Evolutionary conservation across 2,113 vertebrate species (phyloP).

Genomic region (Lipotes vexillifer): DNA sequence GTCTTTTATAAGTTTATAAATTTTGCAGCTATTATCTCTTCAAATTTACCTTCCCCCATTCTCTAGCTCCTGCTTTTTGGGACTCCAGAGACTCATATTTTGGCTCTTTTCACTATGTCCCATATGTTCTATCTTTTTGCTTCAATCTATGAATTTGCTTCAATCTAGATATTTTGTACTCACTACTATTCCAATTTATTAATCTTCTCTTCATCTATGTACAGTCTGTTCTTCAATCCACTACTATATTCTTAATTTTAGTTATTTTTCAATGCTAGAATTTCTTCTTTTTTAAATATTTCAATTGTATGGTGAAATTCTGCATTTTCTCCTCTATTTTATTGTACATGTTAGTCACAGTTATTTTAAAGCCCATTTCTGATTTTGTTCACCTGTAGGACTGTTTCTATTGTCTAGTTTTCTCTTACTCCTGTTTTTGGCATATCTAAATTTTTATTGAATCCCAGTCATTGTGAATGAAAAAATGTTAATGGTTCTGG

Average conservation of each 20-base stretch:
- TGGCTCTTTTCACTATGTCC: background rate
- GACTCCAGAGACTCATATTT: background rate
- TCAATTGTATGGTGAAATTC: background rate
- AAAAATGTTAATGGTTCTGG: background rate
- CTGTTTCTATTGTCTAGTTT: background rate
- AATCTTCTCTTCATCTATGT: background rate
- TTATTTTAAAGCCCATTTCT: constrained; percentile 15
- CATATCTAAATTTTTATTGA: background rate
- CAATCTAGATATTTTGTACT: background rate
- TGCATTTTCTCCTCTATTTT: background rate
- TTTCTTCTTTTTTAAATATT: background rate
- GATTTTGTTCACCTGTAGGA: background rate
- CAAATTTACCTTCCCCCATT: background rate
- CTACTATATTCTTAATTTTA: background rate
- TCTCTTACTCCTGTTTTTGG: background rate
- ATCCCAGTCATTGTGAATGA: background rate
- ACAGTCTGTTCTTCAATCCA: background rate
- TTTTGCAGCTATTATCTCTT: background rate
- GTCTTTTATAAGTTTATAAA: background rate
- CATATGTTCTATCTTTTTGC: background rate
- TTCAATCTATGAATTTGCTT: background rate
- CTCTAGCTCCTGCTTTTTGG: background rate
- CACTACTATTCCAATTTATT: background rate
- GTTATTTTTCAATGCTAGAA: background rate
- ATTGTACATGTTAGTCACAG: background rate